phyloP scores from a whole-genome alignment of 1,140 invertebrate species.

The Eulimnadia texana region DNA sequence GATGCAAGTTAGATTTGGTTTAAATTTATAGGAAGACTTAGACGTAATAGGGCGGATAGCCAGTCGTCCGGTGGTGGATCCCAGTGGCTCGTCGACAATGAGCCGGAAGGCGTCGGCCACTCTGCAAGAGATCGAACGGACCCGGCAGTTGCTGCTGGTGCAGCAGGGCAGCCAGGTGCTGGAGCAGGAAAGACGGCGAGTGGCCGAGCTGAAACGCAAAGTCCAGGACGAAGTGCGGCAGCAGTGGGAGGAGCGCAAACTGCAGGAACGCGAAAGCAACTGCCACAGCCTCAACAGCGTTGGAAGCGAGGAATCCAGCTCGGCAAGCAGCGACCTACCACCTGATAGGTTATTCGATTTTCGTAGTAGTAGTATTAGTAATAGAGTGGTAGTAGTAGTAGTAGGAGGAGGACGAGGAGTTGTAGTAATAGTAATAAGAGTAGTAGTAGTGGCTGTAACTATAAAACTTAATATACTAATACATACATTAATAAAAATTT shows the following conservation, averaged over 20 bases:
- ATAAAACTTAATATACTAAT: too few species aligned
- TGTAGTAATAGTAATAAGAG: too few species aligned
- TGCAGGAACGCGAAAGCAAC: conserved; percentile 39
- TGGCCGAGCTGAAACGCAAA: conserved; percentile 66
- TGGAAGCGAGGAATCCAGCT: conserved; percentile 39
- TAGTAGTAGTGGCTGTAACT: too few species aligned
- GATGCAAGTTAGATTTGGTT: too few species aligned
- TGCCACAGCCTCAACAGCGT: conserved; percentile 52
- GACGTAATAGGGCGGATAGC: conserved; percentile 73
- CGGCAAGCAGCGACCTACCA: conserved; percentile 44
- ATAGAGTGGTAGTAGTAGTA: too few species aligned
- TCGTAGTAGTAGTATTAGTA: too few species aligned
- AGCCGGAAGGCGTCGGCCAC: conserved; percentile 66
- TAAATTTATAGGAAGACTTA: conserved; percentile 45
- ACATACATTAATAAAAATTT: too few species aligned
- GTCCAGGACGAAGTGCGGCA: conserved; percentile 75
- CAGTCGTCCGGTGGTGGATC: conserved; percentile 56
- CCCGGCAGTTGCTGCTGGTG: conserved; percentile 67
- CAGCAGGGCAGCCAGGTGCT: conserved; percentile 84
- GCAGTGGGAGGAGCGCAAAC: conserved; percentile 55
- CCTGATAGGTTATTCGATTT: conserved; percentile 42
- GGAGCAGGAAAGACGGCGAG: conserved; percentile 71
- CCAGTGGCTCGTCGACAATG: conserved; percentile 42
- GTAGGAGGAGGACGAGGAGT: too few species aligned
- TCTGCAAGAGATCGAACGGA: conserved; percentile 74